Evolutionary conservation across 2,797 vertebrate genomes (phyloP), one percentile per base, ranked within the genome.

Genomic region (Rhinatrema bivittatum): DNA sequence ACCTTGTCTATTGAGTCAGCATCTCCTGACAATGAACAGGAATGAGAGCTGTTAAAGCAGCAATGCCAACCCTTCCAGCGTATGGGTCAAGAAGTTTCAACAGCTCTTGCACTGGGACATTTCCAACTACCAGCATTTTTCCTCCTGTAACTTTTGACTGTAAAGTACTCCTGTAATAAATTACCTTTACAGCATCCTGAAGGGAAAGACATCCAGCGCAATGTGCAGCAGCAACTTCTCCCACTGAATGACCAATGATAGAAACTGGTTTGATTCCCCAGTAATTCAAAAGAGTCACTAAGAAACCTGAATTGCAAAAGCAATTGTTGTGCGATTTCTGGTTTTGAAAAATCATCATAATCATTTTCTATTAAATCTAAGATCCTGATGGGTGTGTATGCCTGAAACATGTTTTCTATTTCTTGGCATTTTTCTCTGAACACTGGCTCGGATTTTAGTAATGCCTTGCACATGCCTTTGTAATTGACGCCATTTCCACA

Each of bases 121-220:
- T 91, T 29, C 90, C 70, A 19, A 91, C 69, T n/a, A 88, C 78
- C 38, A 93, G 53, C 90, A 94, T 94, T 53, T 75, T 90, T n/a
- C 91, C 89, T 0, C 77, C 67, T 4, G 56, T 57, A n/a, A 85
- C 83, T 40, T 64, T 83, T 24, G 65, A 68, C 70, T 94, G 91
- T 17, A 88, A 69, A 40, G 32, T 24, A 39, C 89, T 89, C 31
- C 89, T 85, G 42, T 82, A 66, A 56, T 87, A 63, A 50, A 91
- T 74, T 29, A 91, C 79, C 67, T 86, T 89, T 19, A 91, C 84
- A 1, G 90, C 88, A 44, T 93, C 86, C 51, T 82, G 58, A 25
- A 93, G 84, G 43, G 90, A 88, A 52, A 94, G 60, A 16, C 87
- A 72, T 10, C 91, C 91, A 27, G 90, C 87, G 59, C 84, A 85